Conservation (phyloP, 2,113 vertebrate genomes). For the Esox niger region DNA sequence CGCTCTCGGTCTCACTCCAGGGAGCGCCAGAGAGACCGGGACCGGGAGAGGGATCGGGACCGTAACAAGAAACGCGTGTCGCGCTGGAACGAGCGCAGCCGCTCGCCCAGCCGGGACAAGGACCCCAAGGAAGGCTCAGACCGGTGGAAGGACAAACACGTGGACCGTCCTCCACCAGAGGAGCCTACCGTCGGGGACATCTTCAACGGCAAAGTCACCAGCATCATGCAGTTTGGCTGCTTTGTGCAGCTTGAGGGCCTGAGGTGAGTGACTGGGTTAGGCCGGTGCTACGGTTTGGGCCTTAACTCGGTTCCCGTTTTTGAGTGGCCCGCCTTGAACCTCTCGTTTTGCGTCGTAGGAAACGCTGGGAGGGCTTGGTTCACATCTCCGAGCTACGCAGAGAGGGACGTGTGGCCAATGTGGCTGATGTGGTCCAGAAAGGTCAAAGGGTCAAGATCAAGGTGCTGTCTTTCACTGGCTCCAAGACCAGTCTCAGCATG, state of each 20-base stretch:
- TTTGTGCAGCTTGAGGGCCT: conserved; percentile 97
- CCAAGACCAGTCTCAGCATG: conserved; percentile 98
- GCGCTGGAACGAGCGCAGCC: conserved; percentile 77
- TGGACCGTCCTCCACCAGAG: conserved; percentile 91
- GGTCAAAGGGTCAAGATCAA: conserved; percentile 97
- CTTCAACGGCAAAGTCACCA: conserved; percentile 96
- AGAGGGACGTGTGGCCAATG: conserved; percentile 93
- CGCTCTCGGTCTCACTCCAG: conserved; percentile 82
- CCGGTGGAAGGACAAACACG: conserved; percentile 91
- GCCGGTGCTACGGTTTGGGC: background rate
- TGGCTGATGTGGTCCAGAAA: conserved; percentile 97
- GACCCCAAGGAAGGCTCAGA: conserved; percentile 73
- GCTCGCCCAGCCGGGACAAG: conserved; percentile 76
- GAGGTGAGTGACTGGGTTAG: conserved; percentile 69
- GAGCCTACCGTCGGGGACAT: conserved; percentile 95
- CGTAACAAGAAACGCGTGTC: conserved; percentile 54
- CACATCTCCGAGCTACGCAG: conserved; percentile 95
- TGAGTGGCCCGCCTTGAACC: background rate
- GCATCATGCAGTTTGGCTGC: conserved; percentile 99
- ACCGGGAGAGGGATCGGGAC: conserved; percentile 69
- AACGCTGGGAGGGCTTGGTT: conserved; percentile 97
- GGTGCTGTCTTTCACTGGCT: conserved; percentile 96
- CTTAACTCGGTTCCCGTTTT: background rate
- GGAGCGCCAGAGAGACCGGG: conserved; percentile 72
- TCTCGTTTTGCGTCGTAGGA: conserved; percentile 65